Base-by-base conservation (phyloP, 2,888 invertebrate species). In the Leptarthrus brevirostris region DNA sequence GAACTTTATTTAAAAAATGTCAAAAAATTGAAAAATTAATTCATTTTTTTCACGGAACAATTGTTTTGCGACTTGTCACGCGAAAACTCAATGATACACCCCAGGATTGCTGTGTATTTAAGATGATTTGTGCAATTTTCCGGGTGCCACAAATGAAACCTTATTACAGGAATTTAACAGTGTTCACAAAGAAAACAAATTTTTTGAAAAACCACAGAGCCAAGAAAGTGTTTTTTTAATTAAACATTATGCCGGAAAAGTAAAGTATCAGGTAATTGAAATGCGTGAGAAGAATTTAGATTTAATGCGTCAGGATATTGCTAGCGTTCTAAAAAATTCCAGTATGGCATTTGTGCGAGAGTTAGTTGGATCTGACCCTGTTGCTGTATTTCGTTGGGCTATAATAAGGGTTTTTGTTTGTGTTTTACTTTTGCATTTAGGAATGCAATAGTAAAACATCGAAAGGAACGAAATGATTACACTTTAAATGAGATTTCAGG, bases 41-140 rank as follows among this genome's bases (percentile, higher is more conserved):
- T n/a, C n/a, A n/a, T n/a, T n/a, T n/a, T n/a, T n/a, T n/a, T n/a
- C n/a, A n/a, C n/a, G n/a, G n/a, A n/a, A n/a, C n/a, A n/a, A n/a
- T n/a, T n/a, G n/a, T n/a, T n/a, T n/a, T n/a, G n/a, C n/a, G n/a
- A n/a, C n/a, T n/a, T n/a, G n/a, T n/a, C n/a, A n/a, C n/a, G n/a
- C n/a, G n/a, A n/a, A n/a, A n/a, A n/a, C n/a, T n/a, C n/a, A n/a
- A n/a, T n/a, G n/a, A n/a, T n/a, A n/a, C n/a, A n/a, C n/a, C n/a
- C n/a, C n/a, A n/a, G 97, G 97, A 5, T 87, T 97, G 79, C 88
- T 97, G 75, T 94, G 94, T 82, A 90, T 97, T 72, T 87, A 97
- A 77, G 97, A 98, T 84, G 97, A 98, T 86, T 96, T 97, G 87
- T 96, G 96, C 94, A 96, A 94, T 87, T 97, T 98, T 86, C 97